phyloP scores from a whole-genome alignment of 2,888 invertebrate species.

The Ennomos quercinarius region DNA sequence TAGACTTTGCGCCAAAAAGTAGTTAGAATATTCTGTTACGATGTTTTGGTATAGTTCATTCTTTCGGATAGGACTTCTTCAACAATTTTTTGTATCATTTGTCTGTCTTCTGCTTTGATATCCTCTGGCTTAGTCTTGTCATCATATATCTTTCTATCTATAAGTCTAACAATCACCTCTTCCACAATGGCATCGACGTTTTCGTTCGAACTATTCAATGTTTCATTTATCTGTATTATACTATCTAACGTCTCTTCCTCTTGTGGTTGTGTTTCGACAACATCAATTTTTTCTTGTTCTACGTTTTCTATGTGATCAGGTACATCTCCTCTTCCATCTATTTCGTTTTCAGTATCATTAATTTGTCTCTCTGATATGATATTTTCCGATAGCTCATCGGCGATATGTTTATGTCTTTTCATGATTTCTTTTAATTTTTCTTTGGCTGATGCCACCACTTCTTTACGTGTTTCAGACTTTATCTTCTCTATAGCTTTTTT shows the following conservation, averaged over 20 bases:
- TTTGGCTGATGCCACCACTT: constrained; percentile 80
- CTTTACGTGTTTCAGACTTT: constrained; percentile 76
- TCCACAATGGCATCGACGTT: constrained; percentile 78
- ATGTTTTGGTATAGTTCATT: constrained; percentile 66
- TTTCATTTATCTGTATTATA: constrained; percentile 40
- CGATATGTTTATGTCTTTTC: constrained; percentile 77
- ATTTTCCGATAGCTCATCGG: constrained; percentile 65
- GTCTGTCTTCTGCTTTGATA: constrained; percentile 73
- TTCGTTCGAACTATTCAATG: constrained; percentile 58
- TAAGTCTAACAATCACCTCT: constrained; percentile 75
- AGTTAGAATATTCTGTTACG: constrained; percentile 33
- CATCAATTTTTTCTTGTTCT: constrained; percentile 16
- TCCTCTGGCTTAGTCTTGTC: constrained; percentile 81
- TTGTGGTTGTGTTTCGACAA: too few relatives aligned
- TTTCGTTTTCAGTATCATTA: constrained; percentile 41
- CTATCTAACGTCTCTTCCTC: constrained; percentile 33
- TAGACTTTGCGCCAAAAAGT: too few relatives aligned
- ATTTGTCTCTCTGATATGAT: constrained; percentile 45
- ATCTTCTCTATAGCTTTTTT: constrained; percentile 77
- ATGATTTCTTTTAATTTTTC: constrained; percentile 81
- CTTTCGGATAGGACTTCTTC: constrained; percentile 77
- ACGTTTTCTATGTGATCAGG: constrained; percentile 55
- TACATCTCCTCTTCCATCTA: constrained; percentile 66
- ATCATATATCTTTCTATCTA: constrained; percentile 82
- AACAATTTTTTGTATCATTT: constrained; percentile 77